Percentiles rank a stretch among this genome's conserved stretches.
These are phyloP conservation scores for Biston stratarius DNA, from an alignment of 2,888 invertebrate species.

Conservation along the genomic window DNA sequence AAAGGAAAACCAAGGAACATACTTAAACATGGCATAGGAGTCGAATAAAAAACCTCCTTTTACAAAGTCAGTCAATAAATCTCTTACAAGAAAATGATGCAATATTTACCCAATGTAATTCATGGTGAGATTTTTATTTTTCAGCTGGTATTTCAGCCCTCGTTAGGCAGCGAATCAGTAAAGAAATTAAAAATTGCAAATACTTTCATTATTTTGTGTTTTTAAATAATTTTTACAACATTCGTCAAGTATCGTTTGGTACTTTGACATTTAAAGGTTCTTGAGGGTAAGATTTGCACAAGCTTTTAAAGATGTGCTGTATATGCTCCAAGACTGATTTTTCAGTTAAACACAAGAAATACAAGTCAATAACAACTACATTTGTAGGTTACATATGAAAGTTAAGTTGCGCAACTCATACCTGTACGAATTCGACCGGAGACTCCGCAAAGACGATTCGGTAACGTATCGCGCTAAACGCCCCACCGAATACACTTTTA, in stretches of 20 bases:
- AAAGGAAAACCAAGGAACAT: no score
- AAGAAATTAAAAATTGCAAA: not conserved
- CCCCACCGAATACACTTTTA: slow-evolving; percentile 80
- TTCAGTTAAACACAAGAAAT: not conserved
- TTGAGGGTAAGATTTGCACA: not conserved
- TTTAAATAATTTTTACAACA: not conserved
- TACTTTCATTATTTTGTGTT: not conserved
- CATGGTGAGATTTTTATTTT: not conserved
- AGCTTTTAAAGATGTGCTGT: not conserved
- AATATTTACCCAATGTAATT: slow-evolving; percentile 15
- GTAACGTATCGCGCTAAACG: slow-evolving; percentile 79
- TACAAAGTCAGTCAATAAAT: not conserved
- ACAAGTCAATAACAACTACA: slow-evolving; percentile 15
- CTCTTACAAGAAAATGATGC: slow-evolving; percentile 22
- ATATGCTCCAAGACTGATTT: not conserved
- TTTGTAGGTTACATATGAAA: slow-evolving; percentile 57
- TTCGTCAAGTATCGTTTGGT: slow-evolving; percentile 6
- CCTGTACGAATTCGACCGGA: slow-evolving; percentile 78
- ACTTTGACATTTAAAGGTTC: not conserved
- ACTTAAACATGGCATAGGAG: no score
- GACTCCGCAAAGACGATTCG: slow-evolving; percentile 76
- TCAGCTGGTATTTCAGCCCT: not conserved
- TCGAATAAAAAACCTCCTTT: no score
- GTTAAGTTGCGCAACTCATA: slow-evolving; percentile 80
- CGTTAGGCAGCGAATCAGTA: no score